Conservation (phyloP, 2,113 vertebrate genomes). For the Pogonocichla stellata region DNA sequence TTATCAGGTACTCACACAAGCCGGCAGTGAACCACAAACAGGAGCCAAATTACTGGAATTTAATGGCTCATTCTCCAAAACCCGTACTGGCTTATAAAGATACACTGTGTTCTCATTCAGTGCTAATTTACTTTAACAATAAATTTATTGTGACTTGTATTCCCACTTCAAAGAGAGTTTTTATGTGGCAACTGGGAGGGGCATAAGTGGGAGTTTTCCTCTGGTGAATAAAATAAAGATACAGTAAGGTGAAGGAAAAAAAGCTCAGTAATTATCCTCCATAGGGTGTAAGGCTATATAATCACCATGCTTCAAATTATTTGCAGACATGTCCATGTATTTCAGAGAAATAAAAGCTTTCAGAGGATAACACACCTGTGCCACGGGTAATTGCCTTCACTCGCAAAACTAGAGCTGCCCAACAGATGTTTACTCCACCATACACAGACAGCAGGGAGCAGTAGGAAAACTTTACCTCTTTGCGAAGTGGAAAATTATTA, state of each 20-base stretch:
- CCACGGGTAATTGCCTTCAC: conserved; percentile 70
- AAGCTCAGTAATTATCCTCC: conserved; percentile 63
- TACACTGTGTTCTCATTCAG: conserved; percentile 51
- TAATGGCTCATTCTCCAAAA: conserved; percentile 51
- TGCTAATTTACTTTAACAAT: conserved; percentile 58
- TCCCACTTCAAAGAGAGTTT: conserved; percentile 57
- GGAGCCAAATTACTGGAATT: conserved; percentile 65
- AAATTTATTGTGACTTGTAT: conserved; percentile 57
- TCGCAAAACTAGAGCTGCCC: conserved; percentile 64
- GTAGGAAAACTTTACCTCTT: conserved; percentile 31
- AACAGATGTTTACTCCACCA: conserved; percentile 72
- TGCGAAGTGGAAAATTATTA: conserved; percentile 3
- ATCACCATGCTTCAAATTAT: conserved; percentile 71
- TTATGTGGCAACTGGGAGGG: conserved; percentile 40
- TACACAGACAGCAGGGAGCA: conserved; percentile 60
- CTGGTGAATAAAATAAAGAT: conserved; percentile 51
- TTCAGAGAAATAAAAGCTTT: conserved; percentile 68
- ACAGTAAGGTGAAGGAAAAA: conserved; percentile 45
- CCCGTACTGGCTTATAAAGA: conserved; percentile 28
- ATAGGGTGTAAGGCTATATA: conserved; percentile 58
- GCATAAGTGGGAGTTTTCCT: conserved; percentile 31
- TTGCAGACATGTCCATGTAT: conserved; percentile 71
- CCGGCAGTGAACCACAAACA: background rate
- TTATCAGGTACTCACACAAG: conserved; percentile 40
- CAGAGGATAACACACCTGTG: conserved; percentile 75